These are phyloP conservation scores for Paraescarpia echinospica DNA, from an alignment of 1,140 invertebrate genomes.

Conservation along the genomic window DNA sequence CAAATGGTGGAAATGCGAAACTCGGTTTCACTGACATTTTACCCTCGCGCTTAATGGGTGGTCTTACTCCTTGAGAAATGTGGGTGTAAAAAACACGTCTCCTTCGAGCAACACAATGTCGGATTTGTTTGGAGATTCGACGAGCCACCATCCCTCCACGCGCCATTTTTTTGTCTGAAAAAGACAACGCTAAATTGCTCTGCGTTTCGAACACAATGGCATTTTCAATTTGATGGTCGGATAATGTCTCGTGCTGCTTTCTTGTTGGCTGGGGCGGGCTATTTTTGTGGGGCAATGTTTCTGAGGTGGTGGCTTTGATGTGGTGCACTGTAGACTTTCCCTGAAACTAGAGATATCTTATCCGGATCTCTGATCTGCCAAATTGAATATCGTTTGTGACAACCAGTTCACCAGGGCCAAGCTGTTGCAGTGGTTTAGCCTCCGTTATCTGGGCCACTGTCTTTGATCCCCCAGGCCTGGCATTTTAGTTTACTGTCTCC, in stretches of 20 bases:
- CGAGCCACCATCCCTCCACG: background rate
- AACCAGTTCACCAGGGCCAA: background rate
- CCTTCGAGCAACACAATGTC: background rate
- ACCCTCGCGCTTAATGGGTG: background rate
- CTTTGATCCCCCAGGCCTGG: background rate
- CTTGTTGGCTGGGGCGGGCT: background rate
- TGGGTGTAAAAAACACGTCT: background rate
- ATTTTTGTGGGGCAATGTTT: background rate
- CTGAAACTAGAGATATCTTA: background rate
- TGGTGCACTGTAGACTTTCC: background rate
- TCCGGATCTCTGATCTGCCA: background rate
- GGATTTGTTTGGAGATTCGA: background rate
- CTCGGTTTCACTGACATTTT: background rate
- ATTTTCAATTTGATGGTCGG: background rate
- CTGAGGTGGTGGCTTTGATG: background rate
- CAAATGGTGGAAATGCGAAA: background rate
- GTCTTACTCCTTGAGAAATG: background rate
- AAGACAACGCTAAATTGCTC: background rate
- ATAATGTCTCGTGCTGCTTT: background rate
- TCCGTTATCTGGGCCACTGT: background rate
- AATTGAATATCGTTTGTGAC: slow-evolving; percentile 1
- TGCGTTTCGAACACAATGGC: background rate
- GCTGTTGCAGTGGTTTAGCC: background rate
- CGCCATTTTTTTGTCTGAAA: background rate
- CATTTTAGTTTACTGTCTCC: background rate